Evolutionary conservation across 2,113 vertebrate species (phyloP), one percentile per base, ranked within the genome.

Genomic region (Stigmatopora nigra): DNA sequence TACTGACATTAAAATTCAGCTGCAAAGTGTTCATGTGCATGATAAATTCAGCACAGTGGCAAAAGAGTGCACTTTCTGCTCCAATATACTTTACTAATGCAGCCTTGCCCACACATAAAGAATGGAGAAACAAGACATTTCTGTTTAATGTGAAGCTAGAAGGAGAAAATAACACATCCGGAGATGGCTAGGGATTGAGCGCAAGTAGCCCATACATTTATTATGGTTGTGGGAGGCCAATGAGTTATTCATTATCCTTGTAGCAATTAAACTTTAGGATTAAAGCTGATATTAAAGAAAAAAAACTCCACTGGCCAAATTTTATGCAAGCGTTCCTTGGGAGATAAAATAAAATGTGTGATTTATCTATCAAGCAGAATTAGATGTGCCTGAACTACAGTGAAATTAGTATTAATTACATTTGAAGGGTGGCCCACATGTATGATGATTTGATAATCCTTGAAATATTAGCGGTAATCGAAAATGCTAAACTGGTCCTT

Each of bases 311-410:
- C n/a, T 63, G 79, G 71, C 66, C 70, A 79, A 74, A 79, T 74
- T 81, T 75, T 67, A 72, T 16, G 68, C 63, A 48, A 79, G 52
- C 74, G 75, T 75, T 76, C 73, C 75, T 73, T 49, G 41, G 73
- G 65, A 46, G 56, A 80, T 82, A 75, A 81, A 81, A 76, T 71
- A 72, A 66, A 81, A 74, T 70, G 72, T 78, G 72, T 80, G 75
- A 81, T 86, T 82, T 76, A 81, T 82, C 75, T 77, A 75, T 82
- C 84, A 77, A 81, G 81, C 72, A 71, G 66, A 78, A 70, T 83
- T 75, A 64, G 65, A 79, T 76, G 69, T 75, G 74, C 78, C 72
- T 66, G 73, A 63, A 77, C 71, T 71, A 75, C 71, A 63, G 68
- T 63, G 73, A 68, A 65, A 68, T 70, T 77, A 78, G 72, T 68